Evolutionary conservation across 2,113 vertebrate species (phyloP), one percentile per base, ranked within the genome.

Genomic region (Synodontis membranacea): DNA sequence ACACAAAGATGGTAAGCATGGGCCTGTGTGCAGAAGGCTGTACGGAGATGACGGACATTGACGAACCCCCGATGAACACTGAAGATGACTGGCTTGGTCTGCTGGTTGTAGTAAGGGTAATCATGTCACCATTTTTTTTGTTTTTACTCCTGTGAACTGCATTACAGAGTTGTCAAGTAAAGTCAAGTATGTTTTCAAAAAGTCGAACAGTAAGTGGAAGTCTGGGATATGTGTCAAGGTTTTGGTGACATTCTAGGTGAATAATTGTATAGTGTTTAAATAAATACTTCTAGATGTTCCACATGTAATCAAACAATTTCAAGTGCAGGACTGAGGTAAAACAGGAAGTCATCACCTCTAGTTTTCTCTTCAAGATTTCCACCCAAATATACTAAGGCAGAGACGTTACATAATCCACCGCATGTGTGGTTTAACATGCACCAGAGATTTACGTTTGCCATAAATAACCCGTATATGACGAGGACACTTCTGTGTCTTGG

Each of bases 1-100:
- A 89, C 90, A 90, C 25, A 86, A 90, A 91, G 90, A 90, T 88
- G 86, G 50, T 79, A 72, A 9, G 68, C 75, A n/a, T 56, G 21
- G 21, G 42, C 34, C 5, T 1, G 31, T 54, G 60, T 66, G 46
- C 39, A 52, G 5, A 70, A 28, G 28, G n/a, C 76, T 34, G 31
- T 50, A 25, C 39, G 54, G 37, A 28, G 39, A 74, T 78, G 28
- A 50, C 3, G 5, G 75, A 78, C 14, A 50, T 78, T 31, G 42
- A 28, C 5, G 42, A 75, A 46, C 28, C 31, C 9, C 15, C 1
- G n/a, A 34, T 5, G 31, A 42, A 70, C 5, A 37, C 12, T 70
- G 68, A 31, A 31, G 15, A 66, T 2, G 37, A 34, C 62, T 64
- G 60, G 56, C 54, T 7, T 78, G 19, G 19, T 8, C 31, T 70